Conservation (phyloP, 2,797 vertebrate genomes). For the Thamnophis elegans region DNA sequence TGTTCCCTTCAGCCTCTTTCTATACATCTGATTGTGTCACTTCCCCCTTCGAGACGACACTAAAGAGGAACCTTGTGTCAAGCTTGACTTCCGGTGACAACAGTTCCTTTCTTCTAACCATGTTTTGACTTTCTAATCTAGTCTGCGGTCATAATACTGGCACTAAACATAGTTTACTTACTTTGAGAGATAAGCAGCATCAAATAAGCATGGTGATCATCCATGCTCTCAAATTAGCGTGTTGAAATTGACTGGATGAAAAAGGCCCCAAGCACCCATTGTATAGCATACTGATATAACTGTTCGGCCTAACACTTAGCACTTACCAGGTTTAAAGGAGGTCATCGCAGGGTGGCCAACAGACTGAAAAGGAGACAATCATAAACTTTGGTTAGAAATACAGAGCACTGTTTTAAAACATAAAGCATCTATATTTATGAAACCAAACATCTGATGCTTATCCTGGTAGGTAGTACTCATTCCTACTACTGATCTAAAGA, state of each 20-base stretch:
- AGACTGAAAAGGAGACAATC: neutral
- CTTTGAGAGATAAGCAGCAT: neutral
- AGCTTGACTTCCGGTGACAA: neutral
- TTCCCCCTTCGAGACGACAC: neutral
- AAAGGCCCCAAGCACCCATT: neutral
- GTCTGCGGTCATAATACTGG: neutral
- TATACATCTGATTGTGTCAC: neutral
- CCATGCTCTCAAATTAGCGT: neutral
- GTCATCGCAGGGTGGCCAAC: neutral
- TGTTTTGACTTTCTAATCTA: neutral
- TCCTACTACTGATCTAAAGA: neutral
- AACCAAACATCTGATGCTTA: neutral
- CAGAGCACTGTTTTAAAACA: neutral
- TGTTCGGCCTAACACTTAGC: neutral
- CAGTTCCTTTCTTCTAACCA: neutral
- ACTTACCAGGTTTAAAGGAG: slow-evolving; percentile 47
- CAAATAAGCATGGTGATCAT: neutral
- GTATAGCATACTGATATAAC: neutral
- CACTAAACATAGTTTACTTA: neutral
- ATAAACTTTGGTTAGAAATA: neutral
- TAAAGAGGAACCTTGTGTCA: neutral
- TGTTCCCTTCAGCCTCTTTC: neutral
- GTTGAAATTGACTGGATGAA: neutral
- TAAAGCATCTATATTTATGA: neutral
- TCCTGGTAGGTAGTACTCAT: neutral